Conservation (phyloP, 2,113 vertebrate species). For the Aleadryas rufinucha region DNA sequence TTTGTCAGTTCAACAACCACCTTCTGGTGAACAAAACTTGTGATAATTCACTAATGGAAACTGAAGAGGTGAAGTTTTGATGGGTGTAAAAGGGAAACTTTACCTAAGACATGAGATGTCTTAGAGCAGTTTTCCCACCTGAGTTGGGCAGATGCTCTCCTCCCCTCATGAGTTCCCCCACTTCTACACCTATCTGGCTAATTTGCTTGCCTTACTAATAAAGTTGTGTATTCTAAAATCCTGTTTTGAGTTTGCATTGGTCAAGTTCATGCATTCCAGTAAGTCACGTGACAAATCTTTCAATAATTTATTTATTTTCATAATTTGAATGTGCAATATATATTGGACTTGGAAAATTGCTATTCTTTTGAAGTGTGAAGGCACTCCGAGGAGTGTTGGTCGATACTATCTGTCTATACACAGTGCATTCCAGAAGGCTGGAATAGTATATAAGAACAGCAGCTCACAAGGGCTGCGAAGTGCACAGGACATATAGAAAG, state of each 20-base stretch:
- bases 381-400: neutral
- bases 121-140: neutral
- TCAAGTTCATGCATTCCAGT: neutral
- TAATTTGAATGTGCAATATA: neutral
- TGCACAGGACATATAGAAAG: neutral
- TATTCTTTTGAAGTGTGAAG: neutral
- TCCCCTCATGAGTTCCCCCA: neutral
- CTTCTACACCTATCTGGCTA: neutral
- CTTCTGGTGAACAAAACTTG: neutral
- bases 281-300: neutral
- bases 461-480: neutral
- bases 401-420: neutral
- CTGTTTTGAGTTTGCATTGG: neutral
- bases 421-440: neutral
- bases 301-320: neutral
- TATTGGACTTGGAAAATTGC: neutral
- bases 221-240: neutral
- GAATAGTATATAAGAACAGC: neutral
- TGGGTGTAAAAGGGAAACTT: neutral
- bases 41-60: neutral
- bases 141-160: neutral
- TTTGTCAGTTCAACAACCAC: neutral
- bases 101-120: neutral
- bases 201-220: neutral
- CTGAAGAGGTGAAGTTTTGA: neutral